Evolutionary conservation across 1,140 invertebrate species (phyloP).

Genomic region (Hydropsyche tenuis): DNA sequence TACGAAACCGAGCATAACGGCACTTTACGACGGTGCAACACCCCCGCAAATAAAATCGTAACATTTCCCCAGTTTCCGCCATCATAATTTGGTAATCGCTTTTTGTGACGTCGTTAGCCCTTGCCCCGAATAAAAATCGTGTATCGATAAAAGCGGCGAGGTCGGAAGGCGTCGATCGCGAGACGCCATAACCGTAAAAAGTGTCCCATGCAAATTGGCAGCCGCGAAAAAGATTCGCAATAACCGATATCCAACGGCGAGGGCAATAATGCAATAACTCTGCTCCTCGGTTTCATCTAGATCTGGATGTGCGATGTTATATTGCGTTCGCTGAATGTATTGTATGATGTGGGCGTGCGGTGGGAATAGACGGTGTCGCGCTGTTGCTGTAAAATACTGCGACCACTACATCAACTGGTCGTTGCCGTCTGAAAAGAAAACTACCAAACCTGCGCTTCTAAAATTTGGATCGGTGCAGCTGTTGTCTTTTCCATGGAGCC

Average conservation of each 20-base stretch:
- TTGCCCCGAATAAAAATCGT: background rate
- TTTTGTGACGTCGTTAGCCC: background rate
- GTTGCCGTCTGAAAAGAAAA: constrained; percentile 32
- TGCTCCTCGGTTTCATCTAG: constrained; percentile 25
- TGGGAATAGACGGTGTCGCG: constrained; percentile 33
- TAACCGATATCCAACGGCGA: constrained; percentile 34
- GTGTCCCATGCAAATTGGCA: constrained; percentile 45
- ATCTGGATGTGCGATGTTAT: no score
- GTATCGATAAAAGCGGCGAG: background rate
- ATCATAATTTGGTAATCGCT: constrained; percentile 8
- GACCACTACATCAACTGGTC: constrained; percentile 46
- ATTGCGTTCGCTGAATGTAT: no score
- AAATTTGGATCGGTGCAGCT: no score
- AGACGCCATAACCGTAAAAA: constrained; percentile 33
- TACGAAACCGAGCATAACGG: no score
- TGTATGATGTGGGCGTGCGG: no score
- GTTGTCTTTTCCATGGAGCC: no score
- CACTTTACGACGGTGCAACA: no score
- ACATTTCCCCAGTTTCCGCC: background rate
- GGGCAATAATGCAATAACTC: constrained; percentile 49
- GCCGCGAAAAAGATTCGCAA: constrained; percentile 45
- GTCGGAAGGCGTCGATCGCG: background rate
- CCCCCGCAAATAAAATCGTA: background rate
- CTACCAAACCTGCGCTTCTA: background rate
- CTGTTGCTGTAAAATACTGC: constrained; percentile 47